Conservation (phyloP, 1,140 invertebrate genomes). For the Zaprionus vittiger region DNA sequence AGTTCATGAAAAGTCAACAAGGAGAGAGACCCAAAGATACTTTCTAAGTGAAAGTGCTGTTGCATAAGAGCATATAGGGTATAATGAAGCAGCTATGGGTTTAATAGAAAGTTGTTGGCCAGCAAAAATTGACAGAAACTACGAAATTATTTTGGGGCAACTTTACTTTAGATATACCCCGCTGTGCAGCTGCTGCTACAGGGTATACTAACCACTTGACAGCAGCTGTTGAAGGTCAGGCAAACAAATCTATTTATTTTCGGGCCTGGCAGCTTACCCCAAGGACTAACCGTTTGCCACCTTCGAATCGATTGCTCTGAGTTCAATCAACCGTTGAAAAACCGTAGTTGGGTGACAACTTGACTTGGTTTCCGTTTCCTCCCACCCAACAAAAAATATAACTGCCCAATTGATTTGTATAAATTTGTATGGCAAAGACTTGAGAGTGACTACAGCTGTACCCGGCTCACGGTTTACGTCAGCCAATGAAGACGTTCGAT, state of each 20-base stretch:
- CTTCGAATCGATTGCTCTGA: slow-evolving; percentile 66
- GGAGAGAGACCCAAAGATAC: background rate
- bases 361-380: slow-evolving; percentile 23
- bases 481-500: slow-evolving; percentile 56
- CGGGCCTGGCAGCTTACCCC: slow-evolving; percentile 32
- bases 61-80: background rate
- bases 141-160: background rate
- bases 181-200: background rate
- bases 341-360: slow-evolving; percentile 38
- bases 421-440: slow-evolving; percentile 33
- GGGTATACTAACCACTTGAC: slow-evolving; percentile 31
- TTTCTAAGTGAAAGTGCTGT: background rate
- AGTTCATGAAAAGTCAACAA: background rate
- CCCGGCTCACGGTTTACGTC: slow-evolving; percentile 46
- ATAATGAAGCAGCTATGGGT: background rate
- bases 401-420: slow-evolving; percentile 58
- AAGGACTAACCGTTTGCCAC: slow-evolving; percentile 24
- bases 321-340: slow-evolving; percentile 71
- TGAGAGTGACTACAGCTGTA: slow-evolving; percentile 66
- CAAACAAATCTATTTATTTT: slow-evolving; percentile 73
- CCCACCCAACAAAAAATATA: slow-evolving; percentile 30
- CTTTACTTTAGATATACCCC: background rate
- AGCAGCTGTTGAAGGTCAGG: slow-evolving; percentile 67
- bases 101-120: background rate
- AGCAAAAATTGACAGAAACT: background rate